Conservation (phyloP, 1,140 invertebrate species). For the Campoletis sonorensis region DNA sequence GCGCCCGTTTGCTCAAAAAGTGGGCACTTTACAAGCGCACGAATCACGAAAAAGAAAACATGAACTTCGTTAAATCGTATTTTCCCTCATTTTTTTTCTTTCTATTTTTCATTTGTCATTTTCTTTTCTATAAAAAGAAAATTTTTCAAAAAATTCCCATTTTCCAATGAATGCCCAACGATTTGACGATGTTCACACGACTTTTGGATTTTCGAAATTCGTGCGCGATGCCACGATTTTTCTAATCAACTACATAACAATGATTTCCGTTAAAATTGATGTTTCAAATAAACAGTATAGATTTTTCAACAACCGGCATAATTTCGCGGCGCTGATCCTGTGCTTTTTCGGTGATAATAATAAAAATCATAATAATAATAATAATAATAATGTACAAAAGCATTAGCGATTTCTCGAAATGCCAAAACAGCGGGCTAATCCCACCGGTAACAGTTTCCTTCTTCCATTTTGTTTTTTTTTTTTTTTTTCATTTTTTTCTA, state of each 20-base stretch:
- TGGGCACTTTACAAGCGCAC: conserved; percentile 49
- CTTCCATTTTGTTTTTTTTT: conserved; percentile 45
- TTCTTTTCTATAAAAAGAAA: neutral
- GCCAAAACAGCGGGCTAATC: conserved; percentile 22
- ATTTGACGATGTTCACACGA: conserved; percentile 11
- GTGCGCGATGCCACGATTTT: conserved; percentile 33
- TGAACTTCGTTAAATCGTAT: conserved; percentile 39
- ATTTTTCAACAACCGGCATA: conserved; percentile 64
- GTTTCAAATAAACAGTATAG: conserved; percentile 60
- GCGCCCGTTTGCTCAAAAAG: conserved; percentile 54
- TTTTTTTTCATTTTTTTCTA: conserved; percentile 50
- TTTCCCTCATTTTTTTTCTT: conserved; percentile 11
- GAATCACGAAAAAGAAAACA: conserved; percentile 54
- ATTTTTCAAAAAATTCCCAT: conserved; percentile 50
- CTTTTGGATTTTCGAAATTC: conserved; percentile 43
- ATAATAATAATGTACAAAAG: conserved; percentile 40
- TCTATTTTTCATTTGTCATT: conserved; percentile 3
- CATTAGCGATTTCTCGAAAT: conserved; percentile 18
- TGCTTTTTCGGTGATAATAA: neutral
- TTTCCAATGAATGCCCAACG: neutral
- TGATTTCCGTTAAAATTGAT: conserved; percentile 59
- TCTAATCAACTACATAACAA: conserved; percentile 68
- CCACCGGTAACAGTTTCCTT: conserved; percentile 32
- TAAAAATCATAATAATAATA: too few relatives aligned
- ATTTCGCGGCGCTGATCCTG: conserved; percentile 47